These are phyloP conservation scores for Perithous albicinctus DNA, from an alignment of 2,888 invertebrate species.

Conservation along the genomic window DNA sequence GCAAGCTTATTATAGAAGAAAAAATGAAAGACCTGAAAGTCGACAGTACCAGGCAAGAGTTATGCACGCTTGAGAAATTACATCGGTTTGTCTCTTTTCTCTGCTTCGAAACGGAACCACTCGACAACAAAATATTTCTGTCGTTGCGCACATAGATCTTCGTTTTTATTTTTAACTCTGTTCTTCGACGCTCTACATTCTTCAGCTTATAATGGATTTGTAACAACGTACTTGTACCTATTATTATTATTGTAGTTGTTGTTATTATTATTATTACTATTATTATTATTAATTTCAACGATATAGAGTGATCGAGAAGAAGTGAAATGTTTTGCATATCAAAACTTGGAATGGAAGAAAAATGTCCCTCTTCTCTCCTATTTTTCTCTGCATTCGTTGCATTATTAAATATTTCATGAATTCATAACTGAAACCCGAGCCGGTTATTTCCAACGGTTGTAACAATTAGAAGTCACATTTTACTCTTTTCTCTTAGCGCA, in stretches of 20 bases:
- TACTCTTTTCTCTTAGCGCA: background rate
- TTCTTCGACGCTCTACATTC: background rate
- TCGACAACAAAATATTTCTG: constrained; percentile 32
- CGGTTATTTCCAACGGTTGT: background rate
- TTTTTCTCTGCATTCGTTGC: background rate
- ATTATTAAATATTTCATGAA: background rate
- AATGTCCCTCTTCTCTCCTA: background rate
- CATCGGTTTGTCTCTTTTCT: constrained; percentile 29
- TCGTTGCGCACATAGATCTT: background rate
- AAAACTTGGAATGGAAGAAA: background rate
- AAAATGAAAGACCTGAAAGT: background rate
- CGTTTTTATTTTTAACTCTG: background rate
- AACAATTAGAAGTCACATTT: background rate
- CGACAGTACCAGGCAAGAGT: background rate
- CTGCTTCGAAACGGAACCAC: constrained; percentile 9
- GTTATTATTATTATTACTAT: background rate
- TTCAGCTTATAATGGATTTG: background rate
- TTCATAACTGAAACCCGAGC: background rate
- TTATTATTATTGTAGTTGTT: no score
- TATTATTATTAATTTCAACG: background rate
- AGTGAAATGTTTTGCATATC: background rate
- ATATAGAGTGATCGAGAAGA: background rate
- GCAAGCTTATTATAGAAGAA: constrained; percentile 29
- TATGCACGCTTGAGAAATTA: constrained; percentile 50
- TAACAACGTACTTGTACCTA: background rate